Percentiles rank a stretch among this genome's conserved stretches.
Evolutionary conservation across 2,113 vertebrate species (phyloP).

Genomic region (Excalfactoria chinensis): DNA sequence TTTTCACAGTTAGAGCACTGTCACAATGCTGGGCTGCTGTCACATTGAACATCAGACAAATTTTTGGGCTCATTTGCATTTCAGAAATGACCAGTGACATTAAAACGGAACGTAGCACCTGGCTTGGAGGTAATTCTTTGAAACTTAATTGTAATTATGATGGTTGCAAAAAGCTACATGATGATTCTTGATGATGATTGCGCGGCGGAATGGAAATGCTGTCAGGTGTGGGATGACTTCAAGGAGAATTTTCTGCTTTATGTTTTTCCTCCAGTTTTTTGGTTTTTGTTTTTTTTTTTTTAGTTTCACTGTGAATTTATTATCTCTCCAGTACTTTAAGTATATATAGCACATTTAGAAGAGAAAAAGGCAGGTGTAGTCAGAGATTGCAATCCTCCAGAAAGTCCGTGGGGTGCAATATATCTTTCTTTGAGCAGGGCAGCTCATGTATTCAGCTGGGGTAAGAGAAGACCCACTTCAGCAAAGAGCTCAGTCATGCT

Average conservation of each 20-base stretch:
- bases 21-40: constrained; percentile 11
- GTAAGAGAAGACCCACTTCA: background rate
- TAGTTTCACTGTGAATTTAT: background rate
- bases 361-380: background rate
- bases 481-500: background rate
- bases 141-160: background rate
- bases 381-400: background rate
- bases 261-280: background rate
- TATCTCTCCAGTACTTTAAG: background rate
- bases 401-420: background rate
- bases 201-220: background rate
- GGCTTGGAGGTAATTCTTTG: constrained; percentile 7
- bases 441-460: rapidly evolving
- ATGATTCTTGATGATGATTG: background rate
- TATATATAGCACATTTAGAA: background rate
- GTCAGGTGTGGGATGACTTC: constrained; percentile 17
- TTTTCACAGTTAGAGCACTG: constrained; percentile 75
- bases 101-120: background rate
- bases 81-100: constrained; percentile 32
- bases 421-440: background rate
- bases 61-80: constrained; percentile 53
- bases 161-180: background rate
- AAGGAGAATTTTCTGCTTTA: background rate
- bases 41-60: constrained; percentile 67
- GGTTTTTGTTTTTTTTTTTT: background rate